Percentiles rank a stretch among this genome's conserved stretches.
phyloP scores from a whole-genome alignment of 2,113 vertebrate species.

The Cyphomyrus discorhynchus region DNA sequence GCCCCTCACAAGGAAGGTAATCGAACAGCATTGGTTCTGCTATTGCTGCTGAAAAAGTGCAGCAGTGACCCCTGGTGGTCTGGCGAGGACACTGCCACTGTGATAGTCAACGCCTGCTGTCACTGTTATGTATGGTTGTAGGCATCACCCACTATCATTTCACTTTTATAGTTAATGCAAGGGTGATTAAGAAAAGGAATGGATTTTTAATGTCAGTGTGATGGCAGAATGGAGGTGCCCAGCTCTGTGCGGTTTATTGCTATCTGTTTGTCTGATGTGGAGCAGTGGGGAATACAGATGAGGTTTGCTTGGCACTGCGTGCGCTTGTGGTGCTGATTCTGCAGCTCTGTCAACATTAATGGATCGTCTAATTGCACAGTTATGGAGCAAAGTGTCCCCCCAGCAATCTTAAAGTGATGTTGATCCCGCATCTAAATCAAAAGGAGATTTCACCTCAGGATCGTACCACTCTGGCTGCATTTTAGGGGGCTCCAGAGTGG shows the following conservation, averaged over 20 bases:
- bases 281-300: not conserved
- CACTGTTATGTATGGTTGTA: not conserved
- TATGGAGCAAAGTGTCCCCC: not conserved
- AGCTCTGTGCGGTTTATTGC: not conserved
- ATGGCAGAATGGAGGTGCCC: not conserved
- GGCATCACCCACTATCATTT: not conserved
- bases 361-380: not conserved
- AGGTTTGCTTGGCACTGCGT: not conserved
- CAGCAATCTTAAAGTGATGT: not conserved
- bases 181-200: not conserved
- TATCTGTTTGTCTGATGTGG: not conserved
- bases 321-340: not conserved
- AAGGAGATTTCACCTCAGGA: not conserved
- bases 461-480: not conserved
- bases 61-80: slow-evolving; percentile 46
- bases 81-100: not conserved
- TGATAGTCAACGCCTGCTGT: not conserved
- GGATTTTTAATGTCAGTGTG: not conserved
- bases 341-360: not conserved
- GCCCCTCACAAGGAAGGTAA: slow-evolving; percentile 90
- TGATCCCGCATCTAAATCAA: not conserved
- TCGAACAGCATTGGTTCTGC: not conserved
- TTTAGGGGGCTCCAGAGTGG: not conserved
- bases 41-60: slow-evolving; percentile 11
- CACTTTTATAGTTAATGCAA: not conserved